Base-by-base conservation (phyloP, 1,140 invertebrate genomes). In the Diorhabda sublineata region DNA sequence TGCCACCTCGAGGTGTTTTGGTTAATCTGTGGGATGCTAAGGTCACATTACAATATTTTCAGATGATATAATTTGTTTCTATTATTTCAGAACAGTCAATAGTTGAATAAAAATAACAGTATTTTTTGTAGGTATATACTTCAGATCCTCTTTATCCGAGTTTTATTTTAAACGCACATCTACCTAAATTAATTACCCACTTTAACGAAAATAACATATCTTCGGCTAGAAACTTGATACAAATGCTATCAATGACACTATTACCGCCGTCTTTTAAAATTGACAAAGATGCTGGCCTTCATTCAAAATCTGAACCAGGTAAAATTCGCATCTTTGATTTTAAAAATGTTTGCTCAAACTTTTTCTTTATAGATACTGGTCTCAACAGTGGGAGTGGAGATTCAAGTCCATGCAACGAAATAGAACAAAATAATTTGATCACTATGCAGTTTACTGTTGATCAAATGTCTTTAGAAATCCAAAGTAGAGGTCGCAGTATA, bases 401-500 rank as follows among this genome's bases (percentile, higher is more conserved):
- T 8, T 2, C 6, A 52, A 52, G 47, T 52, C n/a, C n/a, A 52
- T 3, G n/a, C 47, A 52, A n/a, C 3, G 47, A 52, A 6, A 52
- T 52, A 52, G 47, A 52, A 52, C 47, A 52, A 52, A 52, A 52
- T 52, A 88, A 89, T 69, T 85, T 94, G 2, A 84, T 97, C 65
- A 86, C 95, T 80, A 83, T 95, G 59, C 92, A 96, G 80, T 97
- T 98, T 81, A 88, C 89, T 2, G 89, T 97, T 73, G 92, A 95
- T 75, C 92, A 94, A 76, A 86, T 97, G 85, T 92, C 92, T 1
- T 85, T 97, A 4, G 94, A 97, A 83, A 87, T 91, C 62, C 90
- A 95, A 77, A 94, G 92, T 2, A 82, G 89, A 81, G 95, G 93
- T 42, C 86, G 93, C 67, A 92, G 91, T 80, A 91, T 96, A 68